Evolutionary conservation across 2,888 invertebrate genomes (phyloP).

Genomic region (Germaria angustata): DNA sequence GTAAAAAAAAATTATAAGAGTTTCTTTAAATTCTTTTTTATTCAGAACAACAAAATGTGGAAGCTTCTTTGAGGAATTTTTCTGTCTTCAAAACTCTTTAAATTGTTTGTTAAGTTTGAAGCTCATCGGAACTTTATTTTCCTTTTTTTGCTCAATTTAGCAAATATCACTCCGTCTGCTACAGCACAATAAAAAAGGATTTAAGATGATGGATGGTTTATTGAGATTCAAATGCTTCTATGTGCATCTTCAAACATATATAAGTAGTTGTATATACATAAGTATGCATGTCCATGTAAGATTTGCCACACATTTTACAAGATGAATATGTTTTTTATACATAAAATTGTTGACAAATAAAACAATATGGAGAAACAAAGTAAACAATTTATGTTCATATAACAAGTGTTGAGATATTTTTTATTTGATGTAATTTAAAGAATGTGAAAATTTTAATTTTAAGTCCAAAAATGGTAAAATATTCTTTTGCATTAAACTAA

Average conservation of each 20-base stretch:
- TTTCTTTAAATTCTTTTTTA: too few relatives aligned
- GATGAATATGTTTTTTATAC: not conserved
- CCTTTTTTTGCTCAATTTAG: not conserved
- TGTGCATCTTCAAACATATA: not conserved
- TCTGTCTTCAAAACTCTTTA: not conserved
- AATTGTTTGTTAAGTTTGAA: not conserved
- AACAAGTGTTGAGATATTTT: not conserved
- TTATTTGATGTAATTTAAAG: too few relatives aligned
- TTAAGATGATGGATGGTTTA: slow-evolving; percentile 37
- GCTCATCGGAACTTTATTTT: not conserved
- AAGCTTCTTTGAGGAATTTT: not conserved
- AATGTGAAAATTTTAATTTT: too few relatives aligned
- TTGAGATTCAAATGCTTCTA: not conserved
- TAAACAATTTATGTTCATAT: slow-evolving; percentile 11
- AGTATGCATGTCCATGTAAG: not conserved
- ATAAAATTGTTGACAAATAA: slow-evolving; percentile 16
- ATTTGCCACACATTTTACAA: not conserved
- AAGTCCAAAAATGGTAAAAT: too few relatives aligned
- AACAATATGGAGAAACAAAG: not conserved
- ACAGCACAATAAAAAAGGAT: not conserved
- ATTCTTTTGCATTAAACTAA: too few relatives aligned
- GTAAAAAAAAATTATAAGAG: too few relatives aligned
- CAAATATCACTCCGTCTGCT: not conserved
- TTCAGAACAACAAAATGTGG: not conserved
- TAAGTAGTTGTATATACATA: not conserved